Evolutionary conservation across 2,113 vertebrate genomes (phyloP).

Genomic region (Eubucco bourcierii): DNA sequence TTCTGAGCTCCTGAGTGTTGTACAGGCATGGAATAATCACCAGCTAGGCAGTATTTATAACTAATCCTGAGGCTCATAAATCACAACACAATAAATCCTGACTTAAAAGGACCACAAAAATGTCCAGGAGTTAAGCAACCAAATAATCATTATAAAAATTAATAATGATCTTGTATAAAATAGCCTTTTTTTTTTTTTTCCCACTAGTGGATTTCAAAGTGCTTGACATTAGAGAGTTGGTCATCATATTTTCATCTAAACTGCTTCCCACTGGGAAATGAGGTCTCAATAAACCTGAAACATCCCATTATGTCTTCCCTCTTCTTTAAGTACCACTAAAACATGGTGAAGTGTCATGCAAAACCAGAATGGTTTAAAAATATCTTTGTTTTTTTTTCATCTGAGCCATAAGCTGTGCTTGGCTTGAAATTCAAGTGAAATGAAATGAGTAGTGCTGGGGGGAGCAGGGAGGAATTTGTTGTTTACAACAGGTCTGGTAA

Average conservation of each 20-base stretch:
- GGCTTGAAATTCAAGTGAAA: not conserved
- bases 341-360: not conserved
- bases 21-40: not conserved
- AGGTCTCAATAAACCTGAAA: not conserved
- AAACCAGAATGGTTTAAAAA: not conserved
- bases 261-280: not conserved
- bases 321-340: not conserved
- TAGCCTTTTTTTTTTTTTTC: not conserved
- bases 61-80: not conserved
- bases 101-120: not conserved
- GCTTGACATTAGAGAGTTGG: not conserved
- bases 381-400: not conserved
- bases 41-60: not conserved
- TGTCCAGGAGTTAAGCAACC: not conserved
- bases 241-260: not conserved
- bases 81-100: conserved; percentile 3
- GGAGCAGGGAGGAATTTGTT: not conserved
- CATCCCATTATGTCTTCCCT: not conserved
- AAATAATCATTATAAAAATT: conserved; percentile 37
- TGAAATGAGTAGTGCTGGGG: not conserved
- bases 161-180: not conserved
- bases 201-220: not conserved
- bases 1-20: not conserved
- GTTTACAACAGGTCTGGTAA: not conserved
- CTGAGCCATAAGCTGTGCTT: not conserved